A percentile compares a stretch with the other conserved stretches of the same genome.
Conservation (phyloP, 2,888 invertebrate species). For the Notocelia uddmanniana region DNA sequence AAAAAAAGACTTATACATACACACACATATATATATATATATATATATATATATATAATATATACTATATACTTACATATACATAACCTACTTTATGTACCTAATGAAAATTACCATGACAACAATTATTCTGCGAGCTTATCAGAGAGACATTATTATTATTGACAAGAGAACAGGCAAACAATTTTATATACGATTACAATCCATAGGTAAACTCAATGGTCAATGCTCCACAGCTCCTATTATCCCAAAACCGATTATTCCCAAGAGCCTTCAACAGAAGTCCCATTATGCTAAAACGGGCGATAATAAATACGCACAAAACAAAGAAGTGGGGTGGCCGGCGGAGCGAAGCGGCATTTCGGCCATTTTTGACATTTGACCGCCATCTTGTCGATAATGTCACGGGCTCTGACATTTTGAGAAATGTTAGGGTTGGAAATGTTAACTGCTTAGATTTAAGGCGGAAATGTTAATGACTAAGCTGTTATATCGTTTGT, state of each 20-base stretch:
- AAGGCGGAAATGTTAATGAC: constrained; percentile 8
- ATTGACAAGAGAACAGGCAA: no score
- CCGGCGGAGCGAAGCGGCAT: constrained; percentile 31
- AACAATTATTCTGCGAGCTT: no score
- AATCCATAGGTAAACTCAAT: background rate
- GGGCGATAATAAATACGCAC: constrained; percentile 43
- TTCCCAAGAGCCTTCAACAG: constrained; percentile 45
- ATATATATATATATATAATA: no score
- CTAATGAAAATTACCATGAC: no score
- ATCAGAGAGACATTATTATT: no score
- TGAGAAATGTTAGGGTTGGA: constrained; percentile 37
- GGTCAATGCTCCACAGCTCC: constrained; percentile 20
- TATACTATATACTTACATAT: no score
- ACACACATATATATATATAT: no score
- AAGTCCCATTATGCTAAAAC: constrained; percentile 48
- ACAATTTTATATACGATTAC: no score
- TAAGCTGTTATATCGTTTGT: background rate
- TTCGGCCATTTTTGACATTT: constrained; percentile 44
- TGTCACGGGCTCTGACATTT: constrained; percentile 39
- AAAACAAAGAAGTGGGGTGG: constrained; percentile 46
- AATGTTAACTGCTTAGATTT: constrained; percentile 33
- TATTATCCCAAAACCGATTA: constrained; percentile 36
- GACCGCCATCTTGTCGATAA: constrained; percentile 34
- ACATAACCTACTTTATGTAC: no score
- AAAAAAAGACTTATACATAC: no score